A percentile compares a stretch with the other conserved stretches of the same genome.
Conservation (phyloP, 2,113 vertebrate genomes). For the Engystomops pustulosus region DNA sequence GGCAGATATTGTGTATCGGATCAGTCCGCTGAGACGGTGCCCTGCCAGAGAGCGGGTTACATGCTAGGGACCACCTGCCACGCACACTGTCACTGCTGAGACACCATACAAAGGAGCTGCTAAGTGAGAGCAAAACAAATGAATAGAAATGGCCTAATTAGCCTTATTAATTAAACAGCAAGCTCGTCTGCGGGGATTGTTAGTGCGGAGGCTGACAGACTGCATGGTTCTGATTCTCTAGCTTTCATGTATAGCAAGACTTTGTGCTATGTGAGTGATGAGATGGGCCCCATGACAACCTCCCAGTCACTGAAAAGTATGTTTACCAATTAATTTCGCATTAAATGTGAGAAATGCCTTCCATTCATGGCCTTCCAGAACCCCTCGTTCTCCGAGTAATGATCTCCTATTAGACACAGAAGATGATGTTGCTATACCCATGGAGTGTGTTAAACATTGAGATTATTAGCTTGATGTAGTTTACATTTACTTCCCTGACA, state of each 20-base stretch:
- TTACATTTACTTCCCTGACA: not conserved
- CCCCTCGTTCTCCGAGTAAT: not conserved
- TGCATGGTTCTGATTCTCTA: not conserved
- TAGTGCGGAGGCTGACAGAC: slow-evolving; percentile 43
- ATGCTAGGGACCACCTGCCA: slow-evolving; percentile 45
- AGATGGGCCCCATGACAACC: slow-evolving; percentile 14
- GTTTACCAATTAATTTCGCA: slow-evolving; percentile 5
- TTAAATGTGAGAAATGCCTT: slow-evolving; percentile 2
- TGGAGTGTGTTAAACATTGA: slow-evolving; percentile 4
- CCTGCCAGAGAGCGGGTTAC: slow-evolving; percentile 20
- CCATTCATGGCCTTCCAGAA: not conserved
- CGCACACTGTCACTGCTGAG: slow-evolving; percentile 39
- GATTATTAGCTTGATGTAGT: not conserved
- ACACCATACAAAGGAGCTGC: slow-evolving; percentile 48
- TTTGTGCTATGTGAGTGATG: slow-evolving; percentile 9
- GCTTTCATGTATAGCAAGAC: slow-evolving; percentile 41
- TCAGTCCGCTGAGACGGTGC: not conserved
- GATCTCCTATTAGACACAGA: not conserved
- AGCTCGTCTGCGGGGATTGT: slow-evolving; percentile 42
- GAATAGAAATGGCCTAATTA: slow-evolving; percentile 55
- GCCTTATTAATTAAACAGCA: slow-evolving; percentile 55
- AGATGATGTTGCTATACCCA: not conserved
- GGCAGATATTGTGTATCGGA: slow-evolving; percentile 4
- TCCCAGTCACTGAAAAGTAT: slow-evolving; percentile 5
- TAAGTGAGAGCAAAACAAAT: slow-evolving; percentile 55